Percentiles rank a stretch among this genome's conserved stretches.
Conservation (phyloP, 2,113 vertebrate genomes). For the Boulengeromyrus knoepffleri region DNA sequence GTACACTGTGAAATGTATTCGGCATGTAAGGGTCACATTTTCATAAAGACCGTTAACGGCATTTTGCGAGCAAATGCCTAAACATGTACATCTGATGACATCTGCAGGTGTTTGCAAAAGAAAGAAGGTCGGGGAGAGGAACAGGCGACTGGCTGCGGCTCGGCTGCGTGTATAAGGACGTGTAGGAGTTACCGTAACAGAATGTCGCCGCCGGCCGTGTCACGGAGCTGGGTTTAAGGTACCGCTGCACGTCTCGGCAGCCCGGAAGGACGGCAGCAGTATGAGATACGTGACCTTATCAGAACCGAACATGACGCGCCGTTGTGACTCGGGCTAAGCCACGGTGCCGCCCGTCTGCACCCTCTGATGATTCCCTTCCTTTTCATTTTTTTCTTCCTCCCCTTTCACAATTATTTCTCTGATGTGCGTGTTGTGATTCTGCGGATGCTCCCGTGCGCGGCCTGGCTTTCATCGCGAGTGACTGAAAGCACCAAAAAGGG, state of each 20-base stretch:
- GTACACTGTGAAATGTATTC: not conserved
- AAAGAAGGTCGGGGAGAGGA: not conserved
- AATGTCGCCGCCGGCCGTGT: not conserved
- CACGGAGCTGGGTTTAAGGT: not conserved
- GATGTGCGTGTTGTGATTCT: slow-evolving; percentile 68
- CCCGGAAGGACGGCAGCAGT: not conserved
- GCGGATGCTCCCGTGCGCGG: slow-evolving; percentile 72
- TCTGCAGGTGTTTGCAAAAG: not conserved
- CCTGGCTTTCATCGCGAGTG: slow-evolving; percentile 67
- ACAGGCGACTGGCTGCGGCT: not conserved
- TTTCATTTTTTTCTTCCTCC: slow-evolving; percentile 33
- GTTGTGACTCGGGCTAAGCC: slow-evolving; percentile 59
- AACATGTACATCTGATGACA: not conserved
- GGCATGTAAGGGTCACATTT: not conserved
- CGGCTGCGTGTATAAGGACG: not conserved
- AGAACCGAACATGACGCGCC: slow-evolving; percentile 48
- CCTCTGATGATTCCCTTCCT: slow-evolving; percentile 61
- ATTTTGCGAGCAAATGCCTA: not conserved
- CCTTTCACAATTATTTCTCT: slow-evolving; percentile 39
- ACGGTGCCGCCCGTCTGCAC: slow-evolving; percentile 67
- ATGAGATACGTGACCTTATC: slow-evolving; percentile 8
- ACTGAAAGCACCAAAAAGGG: slow-evolving; percentile 81
- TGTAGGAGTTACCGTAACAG: not conserved
- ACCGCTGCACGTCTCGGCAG: not conserved
- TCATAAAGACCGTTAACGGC: not conserved